These are phyloP conservation scores for Sternarchorhynchus goeldii DNA, from an alignment of 2,797 vertebrate species.

Conservation along the genomic window DNA sequence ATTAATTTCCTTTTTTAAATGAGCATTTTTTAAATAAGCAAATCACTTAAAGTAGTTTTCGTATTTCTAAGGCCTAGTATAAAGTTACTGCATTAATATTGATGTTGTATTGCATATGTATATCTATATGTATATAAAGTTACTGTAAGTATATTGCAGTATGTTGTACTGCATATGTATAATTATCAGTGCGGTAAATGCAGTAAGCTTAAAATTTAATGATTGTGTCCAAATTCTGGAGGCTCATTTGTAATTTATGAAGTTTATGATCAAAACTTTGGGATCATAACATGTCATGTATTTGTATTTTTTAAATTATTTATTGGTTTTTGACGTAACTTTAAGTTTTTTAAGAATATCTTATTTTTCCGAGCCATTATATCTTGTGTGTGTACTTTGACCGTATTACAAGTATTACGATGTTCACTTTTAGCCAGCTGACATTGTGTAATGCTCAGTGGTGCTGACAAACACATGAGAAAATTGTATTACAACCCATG, in stretches of 20 bases:
- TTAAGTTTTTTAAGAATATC: slow-evolving; percentile 5
- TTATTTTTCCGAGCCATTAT: slow-evolving; percentile 22
- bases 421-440: background rate
- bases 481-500: background rate
- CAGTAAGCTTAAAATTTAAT: slow-evolving; percentile 65
- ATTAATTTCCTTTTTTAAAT: no score
- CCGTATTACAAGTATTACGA: background rate
- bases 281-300: slow-evolving; percentile 64
- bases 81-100: slow-evolving; percentile 44
- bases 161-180: slow-evolving; percentile 41
- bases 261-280: slow-evolving; percentile 60
- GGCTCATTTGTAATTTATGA: slow-evolving; percentile 67
- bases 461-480: background rate
- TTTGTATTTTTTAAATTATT: slow-evolving; percentile 71
- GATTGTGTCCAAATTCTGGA: slow-evolving; percentile 55
- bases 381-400: background rate
- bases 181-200: slow-evolving; percentile 56
- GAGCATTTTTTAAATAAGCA: no score
- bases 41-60: no score
- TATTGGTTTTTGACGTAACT: slow-evolving; percentile 52
- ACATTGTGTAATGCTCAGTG: background rate
- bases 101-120: slow-evolving; percentile 39
- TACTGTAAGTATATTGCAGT: slow-evolving; percentile 42
- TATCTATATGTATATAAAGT: slow-evolving; percentile 36
- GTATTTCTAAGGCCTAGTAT: background rate